Evolutionary conservation across 2,797 vertebrate species (phyloP).

Genomic region (Alosa sapidissima): DNA sequence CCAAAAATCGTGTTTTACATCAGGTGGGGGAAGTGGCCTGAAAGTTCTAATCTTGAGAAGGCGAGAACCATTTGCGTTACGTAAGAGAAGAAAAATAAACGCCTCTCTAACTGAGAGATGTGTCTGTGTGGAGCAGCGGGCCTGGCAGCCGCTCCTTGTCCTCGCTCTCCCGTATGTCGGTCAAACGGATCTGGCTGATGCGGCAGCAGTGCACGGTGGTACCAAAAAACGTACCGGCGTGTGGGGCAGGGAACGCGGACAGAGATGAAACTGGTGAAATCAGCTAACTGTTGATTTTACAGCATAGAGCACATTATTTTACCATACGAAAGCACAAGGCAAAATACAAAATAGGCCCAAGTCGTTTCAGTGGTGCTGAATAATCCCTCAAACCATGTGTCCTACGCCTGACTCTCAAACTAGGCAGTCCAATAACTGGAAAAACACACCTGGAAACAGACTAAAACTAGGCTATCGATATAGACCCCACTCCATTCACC

Average conservation of each 20-base stretch:
- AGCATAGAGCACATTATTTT: neutral
- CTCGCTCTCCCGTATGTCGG: slow-evolving; percentile 1
- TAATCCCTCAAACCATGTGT: neutral
- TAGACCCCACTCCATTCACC: neutral
- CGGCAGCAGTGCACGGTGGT: neutral
- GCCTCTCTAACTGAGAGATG: neutral
- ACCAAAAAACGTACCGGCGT: neutral
- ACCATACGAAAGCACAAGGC: too few relatives aligned
- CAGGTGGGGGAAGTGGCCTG: neutral
- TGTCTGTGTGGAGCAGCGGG: neutral
- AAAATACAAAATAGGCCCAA: neutral
- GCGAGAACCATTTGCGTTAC: neutral
- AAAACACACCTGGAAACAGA: neutral
- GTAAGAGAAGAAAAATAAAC: neutral
- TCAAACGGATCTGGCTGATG: slow-evolving; percentile 12
- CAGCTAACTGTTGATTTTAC: neutral
- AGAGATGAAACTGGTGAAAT: neutral
- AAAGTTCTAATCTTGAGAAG: neutral
- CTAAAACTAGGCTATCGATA: neutral
- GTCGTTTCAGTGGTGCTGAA: neutral
- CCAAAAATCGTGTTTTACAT: neutral
- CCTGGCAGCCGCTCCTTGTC: neutral
- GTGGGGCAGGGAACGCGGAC: neutral
- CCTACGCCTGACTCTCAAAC: neutral
- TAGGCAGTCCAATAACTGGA: neutral